Evolutionary conservation across 30 jellyfish, hydroid and myxozoan species (phyloP).

Genomic region (Nemopilema nomurai): DNA sequence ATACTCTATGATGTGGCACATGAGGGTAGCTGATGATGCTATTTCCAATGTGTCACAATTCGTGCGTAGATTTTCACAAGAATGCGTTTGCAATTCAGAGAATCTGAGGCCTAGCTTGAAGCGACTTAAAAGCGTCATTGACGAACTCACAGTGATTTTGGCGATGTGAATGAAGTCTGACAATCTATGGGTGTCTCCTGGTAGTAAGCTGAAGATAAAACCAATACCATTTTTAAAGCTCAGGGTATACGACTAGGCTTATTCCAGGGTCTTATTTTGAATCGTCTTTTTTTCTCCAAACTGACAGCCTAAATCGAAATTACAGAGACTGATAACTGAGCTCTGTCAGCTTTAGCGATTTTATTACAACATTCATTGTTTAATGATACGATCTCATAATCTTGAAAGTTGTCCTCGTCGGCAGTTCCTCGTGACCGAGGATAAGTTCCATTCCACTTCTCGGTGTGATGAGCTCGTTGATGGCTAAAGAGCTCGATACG

Average conservation of each 20-base stretch:
- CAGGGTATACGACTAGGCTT: not conserved
- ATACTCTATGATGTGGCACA: conserved; percentile 26
- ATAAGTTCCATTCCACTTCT: too few species aligned
- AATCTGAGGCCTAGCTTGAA: conserved; percentile 19
- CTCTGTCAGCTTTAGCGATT: not conserved
- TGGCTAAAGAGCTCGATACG: too few species aligned
- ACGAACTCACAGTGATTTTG: conserved; percentile 8
- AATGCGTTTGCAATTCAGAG: conserved; percentile 3
- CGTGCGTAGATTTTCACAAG: conserved; percentile 23
- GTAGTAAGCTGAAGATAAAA: not conserved
- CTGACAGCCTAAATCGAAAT: not conserved
- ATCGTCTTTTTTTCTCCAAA: not conserved
- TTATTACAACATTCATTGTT: not conserved
- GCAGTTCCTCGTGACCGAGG: too few species aligned
- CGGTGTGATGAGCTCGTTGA: too few species aligned
- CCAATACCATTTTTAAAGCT: not conserved
- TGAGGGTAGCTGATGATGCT: not conserved
- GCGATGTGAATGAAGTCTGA: not conserved
- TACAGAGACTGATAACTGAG: not conserved
- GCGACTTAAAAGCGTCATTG: conserved; percentile 10
- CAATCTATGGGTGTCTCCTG: not conserved
- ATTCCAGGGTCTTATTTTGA: not conserved
- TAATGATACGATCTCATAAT: not conserved
- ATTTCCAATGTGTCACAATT: conserved; percentile 8
- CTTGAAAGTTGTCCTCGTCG: too few species aligned